Evolutionary conservation across 2,797 vertebrate genomes (phyloP).

Genomic region (Galago senegalensis): DNA sequence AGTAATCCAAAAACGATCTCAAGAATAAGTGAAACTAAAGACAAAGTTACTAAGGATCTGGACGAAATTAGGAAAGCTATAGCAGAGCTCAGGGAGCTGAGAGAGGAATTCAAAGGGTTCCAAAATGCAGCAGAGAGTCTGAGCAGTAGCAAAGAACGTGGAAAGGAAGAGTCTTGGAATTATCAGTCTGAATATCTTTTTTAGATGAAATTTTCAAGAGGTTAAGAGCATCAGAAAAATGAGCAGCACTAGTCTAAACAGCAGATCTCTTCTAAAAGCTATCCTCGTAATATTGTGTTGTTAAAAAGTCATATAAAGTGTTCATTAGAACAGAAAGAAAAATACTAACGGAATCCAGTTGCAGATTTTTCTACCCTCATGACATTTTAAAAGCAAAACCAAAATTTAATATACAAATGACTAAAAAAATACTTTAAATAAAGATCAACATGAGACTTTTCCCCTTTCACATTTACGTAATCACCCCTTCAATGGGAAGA

Average conservation of each 20-base stretch:
- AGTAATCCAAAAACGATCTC: too few species aligned
- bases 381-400: constrained; percentile 45
- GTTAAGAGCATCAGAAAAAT: not conserved
- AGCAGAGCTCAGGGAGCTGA: too few species aligned
- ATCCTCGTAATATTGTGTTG: not conserved
- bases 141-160: too few species aligned
- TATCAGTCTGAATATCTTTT: not conserved
- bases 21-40: too few species aligned
- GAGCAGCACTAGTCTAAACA: not conserved
- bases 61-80: too few species aligned
- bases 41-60: too few species aligned
- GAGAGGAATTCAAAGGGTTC: too few species aligned
- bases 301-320: not conserved
- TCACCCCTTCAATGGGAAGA: not conserved
- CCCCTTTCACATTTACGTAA: not conserved
- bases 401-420: constrained; percentile 2
- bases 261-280: not conserved
- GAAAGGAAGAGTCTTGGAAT: too few species aligned
- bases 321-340: constrained; percentile 27
- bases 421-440: not conserved
- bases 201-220: not conserved
- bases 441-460: not conserved
- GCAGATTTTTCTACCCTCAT: not conserved
- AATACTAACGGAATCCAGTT: not conserved
- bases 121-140: too few species aligned